Base-by-base conservation (phyloP, 2,888 invertebrate species). In the Brenthis daphne region DNA sequence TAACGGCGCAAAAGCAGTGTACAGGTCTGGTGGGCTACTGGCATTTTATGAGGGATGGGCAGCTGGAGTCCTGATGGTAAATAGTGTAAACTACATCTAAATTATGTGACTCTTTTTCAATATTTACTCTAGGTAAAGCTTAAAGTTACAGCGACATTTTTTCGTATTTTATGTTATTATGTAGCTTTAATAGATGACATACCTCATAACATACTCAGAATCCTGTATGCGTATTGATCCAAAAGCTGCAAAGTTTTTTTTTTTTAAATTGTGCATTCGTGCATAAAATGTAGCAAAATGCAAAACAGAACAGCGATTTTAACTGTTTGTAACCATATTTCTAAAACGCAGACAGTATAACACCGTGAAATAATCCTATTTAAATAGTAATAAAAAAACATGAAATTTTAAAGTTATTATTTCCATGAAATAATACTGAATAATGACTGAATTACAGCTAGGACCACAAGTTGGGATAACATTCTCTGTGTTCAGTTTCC, bases 381-480 rank as follows among this genome's bases (percentile, higher is more conserved):
- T 37, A 11, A 37, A 2, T 2, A 43, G 6, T 20, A 53, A n/a
- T n/a, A 53, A 16, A 55, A 54, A 54, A 55, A 4, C 12, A 2
- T 55, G 4, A 24, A 57, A 16, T 57, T 4, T n/a, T 57, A 37
- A 57, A 57, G 2, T 37, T 8, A n/a, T 57, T 16, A n/a, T 90
- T 16, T 43, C 37, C 20, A 1, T 43, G 12, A 20, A 20, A 13
- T 20, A 13, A 20, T 16, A 58, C 1, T 29, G 5, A 60, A 5
- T 87, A 56, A 20, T 56, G 48, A 20, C 24, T 33, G n/a, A 54
- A 54, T 82, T 79, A 1, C 81, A 92, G 92, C 83, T 88, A 80
- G 92, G 90, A 1, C 90, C 92, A 2, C 80, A 88, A 66, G 82
- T 85, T 1, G 92, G 90, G 0, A 81, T 92, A 47, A 82, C 89